Evolutionary conservation across 2,113 vertebrate genomes (phyloP).

Genomic region (Hippocampus comes): DNA sequence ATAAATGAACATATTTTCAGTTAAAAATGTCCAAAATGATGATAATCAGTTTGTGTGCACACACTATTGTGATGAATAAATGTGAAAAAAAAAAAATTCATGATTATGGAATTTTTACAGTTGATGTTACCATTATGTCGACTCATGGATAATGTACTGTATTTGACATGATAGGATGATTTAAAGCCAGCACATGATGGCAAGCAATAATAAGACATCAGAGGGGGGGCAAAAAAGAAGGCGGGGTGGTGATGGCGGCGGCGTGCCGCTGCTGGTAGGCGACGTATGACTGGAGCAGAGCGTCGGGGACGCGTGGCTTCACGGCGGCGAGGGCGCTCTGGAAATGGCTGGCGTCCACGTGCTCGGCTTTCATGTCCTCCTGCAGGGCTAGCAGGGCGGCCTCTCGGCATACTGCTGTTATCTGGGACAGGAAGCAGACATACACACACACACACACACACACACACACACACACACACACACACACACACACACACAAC

Average conservation of each 20-base stretch:
- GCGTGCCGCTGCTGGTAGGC: constrained; percentile 80
- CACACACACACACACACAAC: neutral
- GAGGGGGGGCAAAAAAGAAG: constrained; percentile 62
- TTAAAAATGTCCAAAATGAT: neutral
- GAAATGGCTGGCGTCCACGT: constrained; percentile 78
- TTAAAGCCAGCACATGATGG: neutral
- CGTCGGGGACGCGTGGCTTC: constrained; percentile 84
- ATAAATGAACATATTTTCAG: neutral
- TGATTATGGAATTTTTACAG: neutral
- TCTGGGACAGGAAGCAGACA: constrained; percentile 75
- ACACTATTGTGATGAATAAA: neutral
- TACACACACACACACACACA: neutral
- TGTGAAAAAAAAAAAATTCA: neutral
- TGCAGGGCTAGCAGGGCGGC: constrained; percentile 90
- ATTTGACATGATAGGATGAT: neutral
- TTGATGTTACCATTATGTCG: neutral
- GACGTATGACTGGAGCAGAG: constrained; percentile 82
- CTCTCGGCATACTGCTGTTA: constrained; percentile 89
- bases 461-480: constrained; percentile 23
- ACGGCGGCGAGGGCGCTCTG: constrained; percentile 75
- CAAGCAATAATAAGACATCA: neutral
- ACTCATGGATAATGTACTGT: neutral
- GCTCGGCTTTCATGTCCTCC: constrained; percentile 82
- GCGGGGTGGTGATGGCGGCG: constrained; percentile 57
- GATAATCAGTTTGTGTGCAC: neutral